Conservation (phyloP, 2,888 invertebrate genomes). For the Clistopyga incitator region DNA sequence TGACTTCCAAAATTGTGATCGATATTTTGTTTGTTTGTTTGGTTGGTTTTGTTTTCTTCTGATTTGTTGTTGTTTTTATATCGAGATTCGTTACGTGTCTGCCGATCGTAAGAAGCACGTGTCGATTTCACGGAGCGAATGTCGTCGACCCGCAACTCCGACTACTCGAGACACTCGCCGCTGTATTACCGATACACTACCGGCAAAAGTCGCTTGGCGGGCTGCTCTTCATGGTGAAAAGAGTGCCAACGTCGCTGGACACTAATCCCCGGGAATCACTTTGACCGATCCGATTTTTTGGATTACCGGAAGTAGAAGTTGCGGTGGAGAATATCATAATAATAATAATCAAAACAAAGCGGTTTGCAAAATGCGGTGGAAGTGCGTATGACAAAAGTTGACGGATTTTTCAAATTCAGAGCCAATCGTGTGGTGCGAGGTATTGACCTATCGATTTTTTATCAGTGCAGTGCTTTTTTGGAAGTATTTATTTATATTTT, state of each 20-base stretch:
- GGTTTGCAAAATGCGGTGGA: conserved; percentile 68
- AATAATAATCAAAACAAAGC: not conserved
- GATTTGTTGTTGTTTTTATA: not conserved
- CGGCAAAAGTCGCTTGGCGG: conserved; percentile 2
- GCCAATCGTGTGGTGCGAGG: conserved; percentile 14
- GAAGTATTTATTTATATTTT: conserved; percentile 23
- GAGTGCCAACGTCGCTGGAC: conserved; percentile 20
- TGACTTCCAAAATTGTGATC: conserved; percentile 3
- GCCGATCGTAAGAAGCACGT: conserved; percentile 29
- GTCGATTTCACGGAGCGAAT: conserved; percentile 62
- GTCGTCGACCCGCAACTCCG: conserved; percentile 63
- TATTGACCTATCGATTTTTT: conserved; percentile 21
- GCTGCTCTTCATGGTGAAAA: conserved; percentile 17
- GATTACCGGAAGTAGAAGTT: conserved; percentile 20
- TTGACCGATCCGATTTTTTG: not conserved
- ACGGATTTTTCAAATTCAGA: not conserved
- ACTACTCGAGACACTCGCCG: conserved; percentile 23
- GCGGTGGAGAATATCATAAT: not conserved
- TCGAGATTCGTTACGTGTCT: not conserved
- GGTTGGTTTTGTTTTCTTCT: no score
- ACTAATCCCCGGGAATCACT: not conserved
- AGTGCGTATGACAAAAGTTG: conserved; percentile 64
- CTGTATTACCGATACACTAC: conserved; percentile 32
- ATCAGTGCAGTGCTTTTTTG: conserved; percentile 45
- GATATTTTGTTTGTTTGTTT: not conserved